Conservation (phyloP, 2,797 vertebrate genomes). For the Martes flavigula region DNA sequence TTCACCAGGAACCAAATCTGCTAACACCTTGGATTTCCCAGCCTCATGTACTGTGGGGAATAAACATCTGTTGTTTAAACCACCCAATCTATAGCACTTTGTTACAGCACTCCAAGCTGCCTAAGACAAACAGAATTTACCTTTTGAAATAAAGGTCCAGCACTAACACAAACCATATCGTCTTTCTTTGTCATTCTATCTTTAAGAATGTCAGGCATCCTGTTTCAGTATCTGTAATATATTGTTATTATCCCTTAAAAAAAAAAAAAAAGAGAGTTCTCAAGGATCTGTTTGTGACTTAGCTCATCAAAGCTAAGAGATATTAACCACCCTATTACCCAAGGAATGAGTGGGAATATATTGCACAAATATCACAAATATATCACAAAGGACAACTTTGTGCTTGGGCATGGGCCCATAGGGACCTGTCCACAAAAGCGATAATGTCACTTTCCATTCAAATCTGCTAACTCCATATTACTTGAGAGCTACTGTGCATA, state of each 20-base stretch:
- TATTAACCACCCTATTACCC: neutral
- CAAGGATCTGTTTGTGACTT: neutral
- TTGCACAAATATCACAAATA: neutral
- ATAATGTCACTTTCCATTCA: neutral
- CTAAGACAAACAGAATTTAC: neutral
- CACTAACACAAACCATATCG: neutral
- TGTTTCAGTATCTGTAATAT: neutral
- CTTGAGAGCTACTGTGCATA: neutral
- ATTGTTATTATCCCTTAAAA: neutral
- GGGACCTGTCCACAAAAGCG: neutral
- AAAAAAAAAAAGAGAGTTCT: neutral
- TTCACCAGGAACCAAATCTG: neutral
- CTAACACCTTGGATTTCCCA: neutral
- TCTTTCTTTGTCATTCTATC: neutral
- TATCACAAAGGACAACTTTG: neutral
- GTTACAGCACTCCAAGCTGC: neutral
- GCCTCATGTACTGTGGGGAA: neutral
- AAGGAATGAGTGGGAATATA: neutral
- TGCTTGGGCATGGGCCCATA: neutral
- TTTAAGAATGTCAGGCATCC: neutral
- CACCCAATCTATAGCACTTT: neutral
- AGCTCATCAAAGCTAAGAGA: neutral
- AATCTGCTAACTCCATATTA: neutral
- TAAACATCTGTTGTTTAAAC: neutral
- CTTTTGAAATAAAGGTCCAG: neutral